phyloP scores from a whole-genome alignment of 2,113 vertebrate genomes.

The Eonycteris spelaea region DNA sequence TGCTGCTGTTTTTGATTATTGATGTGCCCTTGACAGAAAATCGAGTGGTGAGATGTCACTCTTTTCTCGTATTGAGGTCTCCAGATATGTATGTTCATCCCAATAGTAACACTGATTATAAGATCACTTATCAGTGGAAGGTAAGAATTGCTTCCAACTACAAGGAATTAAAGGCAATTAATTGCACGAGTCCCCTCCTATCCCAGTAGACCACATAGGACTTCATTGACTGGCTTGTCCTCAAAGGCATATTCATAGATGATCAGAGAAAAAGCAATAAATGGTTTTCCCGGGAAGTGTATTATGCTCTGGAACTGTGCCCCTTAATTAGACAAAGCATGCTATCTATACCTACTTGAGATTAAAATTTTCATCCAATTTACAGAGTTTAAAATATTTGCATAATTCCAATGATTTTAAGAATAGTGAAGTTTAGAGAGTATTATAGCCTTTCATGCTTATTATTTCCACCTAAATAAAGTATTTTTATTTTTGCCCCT shows the following conservation, averaged over 20 bases:
- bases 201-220: background rate
- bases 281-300: background rate
- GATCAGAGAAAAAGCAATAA: background rate
- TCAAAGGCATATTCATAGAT: background rate
- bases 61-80: background rate
- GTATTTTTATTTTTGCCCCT: background rate
- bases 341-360: background rate
- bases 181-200: background rate
- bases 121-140: background rate
- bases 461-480: conserved; percentile 44
- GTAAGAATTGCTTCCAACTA: background rate
- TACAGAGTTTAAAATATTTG: conserved; percentile 19
- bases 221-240: background rate
- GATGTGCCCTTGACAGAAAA: background rate
- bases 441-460: conserved; percentile 53
- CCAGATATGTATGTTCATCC: background rate
- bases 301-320: background rate
- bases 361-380: conserved; percentile 37
- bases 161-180: background rate
- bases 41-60: background rate
- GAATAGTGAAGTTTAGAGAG: background rate
- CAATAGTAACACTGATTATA: background rate
- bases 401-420: background rate
- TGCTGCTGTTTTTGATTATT: background rate
- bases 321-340: background rate